Conservation (phyloP, 1,140 invertebrate genomes). For the Drosophila obscura region DNA sequence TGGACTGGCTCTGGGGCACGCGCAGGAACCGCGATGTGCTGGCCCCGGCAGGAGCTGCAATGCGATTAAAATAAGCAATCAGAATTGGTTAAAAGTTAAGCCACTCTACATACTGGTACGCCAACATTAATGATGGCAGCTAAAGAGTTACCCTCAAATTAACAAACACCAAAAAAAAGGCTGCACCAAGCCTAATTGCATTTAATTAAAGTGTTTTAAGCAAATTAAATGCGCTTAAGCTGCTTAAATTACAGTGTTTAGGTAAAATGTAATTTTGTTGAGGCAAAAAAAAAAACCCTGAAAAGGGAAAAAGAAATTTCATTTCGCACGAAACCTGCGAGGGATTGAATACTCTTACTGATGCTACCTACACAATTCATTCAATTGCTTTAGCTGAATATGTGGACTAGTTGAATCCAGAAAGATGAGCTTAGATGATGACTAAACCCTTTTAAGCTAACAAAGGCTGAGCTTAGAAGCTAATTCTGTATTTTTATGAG, state of each 20-base stretch:
- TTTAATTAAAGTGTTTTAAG: constrained; percentile 71
- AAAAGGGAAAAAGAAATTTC: background rate
- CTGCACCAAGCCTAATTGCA: constrained; percentile 58
- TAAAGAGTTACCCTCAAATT: background rate
- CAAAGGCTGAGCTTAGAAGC: too few relatives aligned
- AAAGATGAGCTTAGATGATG: too few relatives aligned
- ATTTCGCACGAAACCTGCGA: constrained; percentile 19
- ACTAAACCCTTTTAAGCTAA: too few relatives aligned
- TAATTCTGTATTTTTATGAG: too few relatives aligned
- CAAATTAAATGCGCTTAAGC: constrained; percentile 72
- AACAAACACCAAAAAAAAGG: constrained; percentile 39
- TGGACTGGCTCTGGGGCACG: constrained; percentile 69
- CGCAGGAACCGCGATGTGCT: constrained; percentile 64
- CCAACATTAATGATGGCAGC: background rate
- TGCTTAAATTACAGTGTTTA: constrained; percentile 76
- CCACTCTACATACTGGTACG: background rate
- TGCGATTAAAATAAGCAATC: background rate
- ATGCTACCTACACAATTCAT: too few relatives aligned
- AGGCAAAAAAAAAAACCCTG: constrained; percentile 28
- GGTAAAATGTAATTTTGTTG: constrained; percentile 71
- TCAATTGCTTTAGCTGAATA: too few relatives aligned
- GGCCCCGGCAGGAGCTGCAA: constrained; percentile 47
- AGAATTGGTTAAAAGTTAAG: constrained; percentile 4
- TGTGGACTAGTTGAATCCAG: too few relatives aligned
- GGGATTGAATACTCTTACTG: background rate